Base-by-base conservation (phyloP, 2,113 vertebrate genomes). In the Pipra filicauda region DNA sequence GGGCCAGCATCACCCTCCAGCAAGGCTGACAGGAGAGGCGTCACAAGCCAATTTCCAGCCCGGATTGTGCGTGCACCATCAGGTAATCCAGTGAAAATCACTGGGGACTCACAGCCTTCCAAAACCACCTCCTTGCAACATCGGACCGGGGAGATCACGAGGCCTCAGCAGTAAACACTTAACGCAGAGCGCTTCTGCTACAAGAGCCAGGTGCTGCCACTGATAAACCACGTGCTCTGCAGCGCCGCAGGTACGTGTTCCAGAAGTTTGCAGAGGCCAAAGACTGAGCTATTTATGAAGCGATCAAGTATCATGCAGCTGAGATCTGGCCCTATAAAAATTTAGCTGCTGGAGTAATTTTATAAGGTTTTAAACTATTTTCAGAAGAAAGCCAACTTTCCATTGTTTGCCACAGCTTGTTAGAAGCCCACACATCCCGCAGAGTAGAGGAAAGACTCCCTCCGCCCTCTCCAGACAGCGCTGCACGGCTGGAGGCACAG, bases 311-410 rank as follows among this genome's bases (percentile, higher is more conserved):
- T 27, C 52, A 30, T 0, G 5, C 18, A 61, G 80, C 74, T 61
- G 66, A 89, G 80, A 93, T 44, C 88, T 57, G 46, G 22, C 67
- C 72, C 89, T 33, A n/a, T n/a, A 71, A 93, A 91, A 82, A 33
- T 1, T 5, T 12, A 73, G 90, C 78, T 9, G 24, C 28, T 49
- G 35, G 37, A 93, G 49, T 76, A 22, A 61, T 89, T 95, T 94
- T 83, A 76, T 9, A 89, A 44, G 71, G 66, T 69, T 93, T 95
- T 74, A 64, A 89, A 80, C 33, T 76, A 55, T 80, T 89, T 89
- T 81, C 93, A 86, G 87, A 74, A 85, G 92, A 90, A 93, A 90
- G 78, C 82, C 81, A 95, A 79, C 59, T 93, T 93, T 91, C 85
- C 81, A 70, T 89, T 97, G 93, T 95, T 93, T 74, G 81, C 64